Evolutionary conservation across 1,140 invertebrate species (phyloP), one percentile per base, ranked within the genome.

Genomic region (Drosophila trapezifrons): DNA sequence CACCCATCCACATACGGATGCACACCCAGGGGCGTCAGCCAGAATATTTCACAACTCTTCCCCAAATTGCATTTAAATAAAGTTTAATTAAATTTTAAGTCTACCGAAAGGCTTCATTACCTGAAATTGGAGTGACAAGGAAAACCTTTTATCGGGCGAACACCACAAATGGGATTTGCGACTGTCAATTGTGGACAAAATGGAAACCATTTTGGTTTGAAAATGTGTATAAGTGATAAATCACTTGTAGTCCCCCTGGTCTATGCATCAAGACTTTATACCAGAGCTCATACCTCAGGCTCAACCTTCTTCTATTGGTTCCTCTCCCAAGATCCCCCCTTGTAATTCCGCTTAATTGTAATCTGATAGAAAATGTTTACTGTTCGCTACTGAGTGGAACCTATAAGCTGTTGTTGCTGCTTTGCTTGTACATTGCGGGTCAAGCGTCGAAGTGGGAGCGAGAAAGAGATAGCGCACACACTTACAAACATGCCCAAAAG

Each of bases 1-100:
- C 8, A 3, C 27, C 10, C 38, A 22, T 32, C 37, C 15, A 27
- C 29, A 13, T 42, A 27, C 32, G 47, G 38, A 40, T 35, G 27
- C 49, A 38, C n/a, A 22, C 4, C 54, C 40, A 32, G 35, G 27
- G 27, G 29, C 27, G n/a, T n/a, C n/a, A 45, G 18, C 15, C 65
- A 12, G 17, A 46, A 54, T 42, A 78, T 43, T 54, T 54, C 54
- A 12, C 20, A 72, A 66, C 69, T 72, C 49, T 58, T 17, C 66
- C 67, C 7, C 35, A 72, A 71, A 72, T 71, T 71, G 52, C 27
- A 72, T 72, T 72, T 58, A 70, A 49, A 71, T 71, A 45, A 40
- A 72, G 54, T 56, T 40, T 47, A 71, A 71, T 72, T 72, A 40
- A 71, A 71, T 71, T 71, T 32, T 20, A 40, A 58, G 69, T n/a